Percentiles rank a stretch among this genome's conserved stretches.
phyloP scores from a whole-genome alignment of 2,888 invertebrate genomes.

The Eurytoma californica region DNA sequence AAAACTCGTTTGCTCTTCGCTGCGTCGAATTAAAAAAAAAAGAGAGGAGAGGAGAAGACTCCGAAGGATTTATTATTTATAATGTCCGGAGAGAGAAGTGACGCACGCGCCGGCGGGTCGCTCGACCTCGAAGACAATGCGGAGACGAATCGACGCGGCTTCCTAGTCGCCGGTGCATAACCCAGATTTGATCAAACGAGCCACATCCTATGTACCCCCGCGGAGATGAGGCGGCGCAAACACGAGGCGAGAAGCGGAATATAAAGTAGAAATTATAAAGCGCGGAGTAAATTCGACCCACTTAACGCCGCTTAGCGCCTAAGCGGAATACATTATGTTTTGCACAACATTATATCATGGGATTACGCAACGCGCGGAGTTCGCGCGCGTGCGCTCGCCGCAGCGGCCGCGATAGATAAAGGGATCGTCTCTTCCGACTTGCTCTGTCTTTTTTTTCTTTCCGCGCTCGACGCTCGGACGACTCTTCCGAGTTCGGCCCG shows the following conservation, averaged over 20 bases:
- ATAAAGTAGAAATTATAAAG: constrained; percentile 72
- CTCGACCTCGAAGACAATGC: constrained; percentile 45
- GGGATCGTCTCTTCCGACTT: constrained; percentile 7
- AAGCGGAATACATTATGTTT: constrained; percentile 73
- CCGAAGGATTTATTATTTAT: constrained; percentile 34
- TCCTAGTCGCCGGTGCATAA: constrained; percentile 58
- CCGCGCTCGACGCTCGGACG: no score
- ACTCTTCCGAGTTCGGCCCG: background rate
- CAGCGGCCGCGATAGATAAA: background rate
- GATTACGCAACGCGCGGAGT: constrained; percentile 56
- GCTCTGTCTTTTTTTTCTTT: background rate
- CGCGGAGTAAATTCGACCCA: constrained; percentile 74
- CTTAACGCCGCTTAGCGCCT: constrained; percentile 74
- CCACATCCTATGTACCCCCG: constrained; percentile 66
- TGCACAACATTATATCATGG: constrained; percentile 71
- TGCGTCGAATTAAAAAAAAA: background rate
- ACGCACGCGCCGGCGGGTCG: constrained; percentile 24
- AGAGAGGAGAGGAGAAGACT: background rate
- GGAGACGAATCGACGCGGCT: constrained; percentile 11
- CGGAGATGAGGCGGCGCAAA: background rate
- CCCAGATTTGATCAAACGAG: constrained; percentile 73
- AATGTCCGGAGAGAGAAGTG: constrained; percentile 32
- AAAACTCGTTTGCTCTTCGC: constrained; percentile 51
- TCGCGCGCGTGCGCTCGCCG: background rate
- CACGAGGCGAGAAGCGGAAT: constrained; percentile 60